Base-by-base conservation (phyloP, 2,113 vertebrate genomes). In the Oreochromis tanganicae region DNA sequence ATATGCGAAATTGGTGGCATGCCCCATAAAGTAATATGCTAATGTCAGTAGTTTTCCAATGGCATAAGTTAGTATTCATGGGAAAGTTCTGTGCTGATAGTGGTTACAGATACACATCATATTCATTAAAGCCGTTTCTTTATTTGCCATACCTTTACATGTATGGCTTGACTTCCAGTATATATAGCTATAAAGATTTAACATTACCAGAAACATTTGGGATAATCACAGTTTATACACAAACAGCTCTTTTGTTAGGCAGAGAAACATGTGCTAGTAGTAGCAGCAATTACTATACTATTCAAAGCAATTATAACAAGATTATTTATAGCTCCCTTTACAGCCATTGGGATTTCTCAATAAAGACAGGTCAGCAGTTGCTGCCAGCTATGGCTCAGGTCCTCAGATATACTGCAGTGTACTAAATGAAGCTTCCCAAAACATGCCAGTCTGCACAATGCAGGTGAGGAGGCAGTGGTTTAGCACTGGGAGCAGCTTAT, bases 401-500 rank as follows among this genome's bases (percentile, higher is more conserved):
- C 52, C 83, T 50, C 17, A 85, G 27, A 84, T 56, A 46, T 13
- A 29, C 41, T 38, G 82, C 78, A 36, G 81, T 36, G 19, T 29
- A 3, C 52, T 73, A 29, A 78, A 68, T 17, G 29, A 68, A 83
- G 73, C 80, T 7, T 84, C 82, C 61, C n/a, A 43, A 80, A 86
- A 82, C 71, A 85, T 84, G 87, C 55, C 63, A 24, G 24, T 50
- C 85, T 78, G 81, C 86, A 61, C 54, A 4, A 34, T 48, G 46
- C 85, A 89, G 87, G 90, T 92, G 78, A 86, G 75, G 34, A 79
- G 43, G 73, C 68, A 71, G 56, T 5, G 79, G 79, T 84, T 91
- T 50, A 66, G 80, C 32, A 8, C 43, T 41, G 43, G 27, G 71
- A 85, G 75, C 61, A 38, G 66, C 34, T 88, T 50, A 63, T 52